Base-by-base conservation (phyloP, 2,888 invertebrate genomes). In the Mesorhabditis spiculigera region DNA sequence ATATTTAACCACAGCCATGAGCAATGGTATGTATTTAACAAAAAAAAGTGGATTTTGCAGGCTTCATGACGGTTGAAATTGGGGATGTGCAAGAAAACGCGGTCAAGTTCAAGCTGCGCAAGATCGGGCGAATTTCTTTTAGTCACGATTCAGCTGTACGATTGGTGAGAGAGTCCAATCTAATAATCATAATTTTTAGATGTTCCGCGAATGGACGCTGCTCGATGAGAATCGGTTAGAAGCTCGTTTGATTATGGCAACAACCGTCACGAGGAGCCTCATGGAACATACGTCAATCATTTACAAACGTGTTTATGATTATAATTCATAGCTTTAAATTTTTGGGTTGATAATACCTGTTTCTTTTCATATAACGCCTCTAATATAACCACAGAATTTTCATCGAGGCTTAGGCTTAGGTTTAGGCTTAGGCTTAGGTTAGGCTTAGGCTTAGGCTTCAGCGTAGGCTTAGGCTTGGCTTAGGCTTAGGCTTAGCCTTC, bases 151-250 rank as follows among this genome's bases (percentile, higher is more conserved):
- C 82, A 10, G 84, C 84, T 0, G 84, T 84, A 13, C 70, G 82
- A 68, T 73, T 79, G 68, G 83, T 83, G 63, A 67, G 78, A 72
- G 45, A 41, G n/a, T 5, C 4, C n/a, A 5, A 13, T 41, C 16
- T 10, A 8, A 45, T 16, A 8, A 43, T 45, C 4, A 64, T 13
- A n/a, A 8, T 68, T 13, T 13, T 8, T 65, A 84, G 82, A 84
- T 83, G 84, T 78, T 80, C 68, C 80, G 84, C n/a, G 84, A 83
- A 43, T 85, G 84, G 84, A 85, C 81, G 13, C 74, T 84, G 28
- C 72, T 84, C 8, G 82, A 84, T 63, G 82, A 83, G 73, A 79
- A 79, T 28, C 78, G 77, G 28, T 62, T 84, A 45, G 84, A 84
- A 72, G 75, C 83, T 5, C 76, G 83, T 8, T 75, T 84, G 64